phyloP scores from a whole-genome alignment of 1,140 invertebrate genomes.

The Goniozus legneri region DNA sequence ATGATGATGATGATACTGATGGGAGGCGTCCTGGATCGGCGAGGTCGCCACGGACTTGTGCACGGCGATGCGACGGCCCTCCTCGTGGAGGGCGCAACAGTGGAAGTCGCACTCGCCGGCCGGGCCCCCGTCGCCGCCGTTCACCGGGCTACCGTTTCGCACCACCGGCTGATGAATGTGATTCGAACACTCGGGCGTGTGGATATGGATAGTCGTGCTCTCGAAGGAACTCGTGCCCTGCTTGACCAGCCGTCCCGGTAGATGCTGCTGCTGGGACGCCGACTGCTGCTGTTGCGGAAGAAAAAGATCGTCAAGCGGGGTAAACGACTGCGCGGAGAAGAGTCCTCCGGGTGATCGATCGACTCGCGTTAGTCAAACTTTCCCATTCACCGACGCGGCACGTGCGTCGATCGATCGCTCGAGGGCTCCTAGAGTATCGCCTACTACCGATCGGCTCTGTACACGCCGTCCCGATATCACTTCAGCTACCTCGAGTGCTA shows the following conservation, averaged over 20 bases:
- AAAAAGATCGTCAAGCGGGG: too few relatives aligned
- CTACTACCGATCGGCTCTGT: too few relatives aligned
- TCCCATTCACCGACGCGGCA: too few relatives aligned
- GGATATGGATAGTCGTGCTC: conserved; percentile 72
- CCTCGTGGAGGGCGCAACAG: conserved; percentile 89
- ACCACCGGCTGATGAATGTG: conserved; percentile 65
- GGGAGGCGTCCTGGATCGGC: conserved; percentile 79
- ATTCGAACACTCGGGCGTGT: conserved; percentile 79
- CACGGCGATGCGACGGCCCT: conserved; percentile 83
- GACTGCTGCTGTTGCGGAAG: conserved; percentile 21
- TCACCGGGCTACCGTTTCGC: conserved; percentile 57
- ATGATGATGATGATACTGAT: conserved; percentile 50
- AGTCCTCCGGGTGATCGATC: too few relatives aligned
- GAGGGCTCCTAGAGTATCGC: too few relatives aligned
- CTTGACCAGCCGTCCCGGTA: conserved; percentile 57
- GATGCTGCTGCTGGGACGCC: conserved; percentile 41
- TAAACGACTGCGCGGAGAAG: too few relatives aligned
- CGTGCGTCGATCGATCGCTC: too few relatives aligned
- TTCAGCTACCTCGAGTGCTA: too few relatives aligned
- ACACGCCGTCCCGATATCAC: too few relatives aligned
- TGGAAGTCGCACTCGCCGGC: conserved; percentile 87
- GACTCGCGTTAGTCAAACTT: too few relatives aligned
- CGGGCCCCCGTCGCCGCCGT: conserved; percentile 57
- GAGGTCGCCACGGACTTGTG: conserved; percentile 88
- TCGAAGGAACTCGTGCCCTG: conserved; percentile 71